Percentiles rank a stretch among this genome's conserved stretches.
These are phyloP conservation scores for Esox lucius DNA, from an alignment of 2,797 vertebrate genomes.

Conservation along the genomic window DNA sequence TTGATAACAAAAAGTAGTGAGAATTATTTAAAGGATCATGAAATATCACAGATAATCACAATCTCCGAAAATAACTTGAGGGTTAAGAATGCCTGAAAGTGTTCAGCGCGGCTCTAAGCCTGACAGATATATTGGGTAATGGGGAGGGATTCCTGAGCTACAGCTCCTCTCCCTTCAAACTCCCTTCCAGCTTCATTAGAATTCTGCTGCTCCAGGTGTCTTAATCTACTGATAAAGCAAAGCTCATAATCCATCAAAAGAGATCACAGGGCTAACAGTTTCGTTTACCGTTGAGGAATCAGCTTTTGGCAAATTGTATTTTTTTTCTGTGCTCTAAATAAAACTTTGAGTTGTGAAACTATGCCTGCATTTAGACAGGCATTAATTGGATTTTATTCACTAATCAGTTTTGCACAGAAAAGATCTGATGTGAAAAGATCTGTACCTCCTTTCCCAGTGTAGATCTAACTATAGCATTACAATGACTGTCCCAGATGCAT, in stretches of 20 bases:
- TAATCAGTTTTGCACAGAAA: too few species aligned
- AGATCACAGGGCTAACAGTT: constrained; percentile 59
- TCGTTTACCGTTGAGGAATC: constrained; percentile 62
- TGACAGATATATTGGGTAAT: constrained; percentile 42
- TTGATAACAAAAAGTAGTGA: not conserved
- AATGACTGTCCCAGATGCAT: too few species aligned
- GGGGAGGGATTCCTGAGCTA: constrained; percentile 32
- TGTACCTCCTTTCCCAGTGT: too few species aligned
- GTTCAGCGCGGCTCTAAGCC: constrained; percentile 32
- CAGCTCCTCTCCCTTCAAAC: constrained; percentile 25
- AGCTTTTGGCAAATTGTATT: constrained; percentile 50
- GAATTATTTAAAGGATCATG: not conserved
- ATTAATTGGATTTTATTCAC: too few species aligned
- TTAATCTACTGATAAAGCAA: constrained; percentile 72
- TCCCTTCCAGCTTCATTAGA: constrained; percentile 58
- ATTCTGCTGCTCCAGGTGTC: constrained; percentile 65
- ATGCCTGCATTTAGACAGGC: not conserved
- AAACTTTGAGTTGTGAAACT: constrained; percentile 44
- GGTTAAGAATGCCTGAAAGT: constrained; percentile 30
- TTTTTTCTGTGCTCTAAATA: constrained; percentile 6
- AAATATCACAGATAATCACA: constrained; percentile 4
- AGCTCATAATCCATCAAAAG: constrained; percentile 73
- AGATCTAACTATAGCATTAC: too few species aligned
- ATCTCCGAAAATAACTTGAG: constrained; percentile 16
- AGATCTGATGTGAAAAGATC: too few species aligned